A percentile compares a stretch with the other conserved stretches of the same genome.
phyloP scores from a whole-genome alignment of 2,888 invertebrate species.

The Synergus japonicus region DNA sequence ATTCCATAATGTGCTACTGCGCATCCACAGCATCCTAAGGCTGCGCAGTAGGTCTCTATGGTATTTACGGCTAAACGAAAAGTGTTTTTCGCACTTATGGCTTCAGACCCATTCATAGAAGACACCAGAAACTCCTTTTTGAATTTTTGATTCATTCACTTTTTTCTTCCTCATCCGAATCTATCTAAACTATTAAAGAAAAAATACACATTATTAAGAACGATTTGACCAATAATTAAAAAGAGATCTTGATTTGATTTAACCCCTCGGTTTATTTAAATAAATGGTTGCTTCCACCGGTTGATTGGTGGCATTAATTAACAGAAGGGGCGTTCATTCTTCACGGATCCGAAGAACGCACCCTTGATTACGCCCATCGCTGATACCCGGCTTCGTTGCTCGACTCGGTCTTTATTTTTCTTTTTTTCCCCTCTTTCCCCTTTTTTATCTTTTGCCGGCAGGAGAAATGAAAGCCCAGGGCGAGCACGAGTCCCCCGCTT shows the following conservation, averaged over 20 bases:
- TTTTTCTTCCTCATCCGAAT: background rate
- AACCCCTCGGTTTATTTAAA: background rate
- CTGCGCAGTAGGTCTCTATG: background rate
- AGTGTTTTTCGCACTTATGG: too few relatives aligned
- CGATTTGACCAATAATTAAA: background rate
- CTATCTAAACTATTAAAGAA: too few relatives aligned
- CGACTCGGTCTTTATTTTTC: background rate
- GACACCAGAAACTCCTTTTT: too few relatives aligned
- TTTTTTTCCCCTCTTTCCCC: background rate
- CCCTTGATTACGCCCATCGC: constrained; percentile 23
- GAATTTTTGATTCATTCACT: too few relatives aligned
- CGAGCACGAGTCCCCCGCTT: constrained; percentile 33
- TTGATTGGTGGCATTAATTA: constrained; percentile 25
- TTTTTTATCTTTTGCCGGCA: constrained; percentile 21
- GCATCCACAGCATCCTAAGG: background rate
- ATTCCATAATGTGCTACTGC: background rate
- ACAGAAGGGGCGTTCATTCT: background rate
- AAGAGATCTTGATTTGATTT: background rate
- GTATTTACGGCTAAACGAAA: background rate
- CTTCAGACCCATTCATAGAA: too few relatives aligned
- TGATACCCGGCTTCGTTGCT: constrained; percentile 8
- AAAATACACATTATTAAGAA: background rate
- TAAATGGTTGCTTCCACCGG: background rate
- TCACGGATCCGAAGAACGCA: constrained; percentile 1
- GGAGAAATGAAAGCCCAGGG: constrained; percentile 39